Evolutionary conservation across 2,797 vertebrate species (phyloP).

Genomic region (Artibeus lituratus): DNA sequence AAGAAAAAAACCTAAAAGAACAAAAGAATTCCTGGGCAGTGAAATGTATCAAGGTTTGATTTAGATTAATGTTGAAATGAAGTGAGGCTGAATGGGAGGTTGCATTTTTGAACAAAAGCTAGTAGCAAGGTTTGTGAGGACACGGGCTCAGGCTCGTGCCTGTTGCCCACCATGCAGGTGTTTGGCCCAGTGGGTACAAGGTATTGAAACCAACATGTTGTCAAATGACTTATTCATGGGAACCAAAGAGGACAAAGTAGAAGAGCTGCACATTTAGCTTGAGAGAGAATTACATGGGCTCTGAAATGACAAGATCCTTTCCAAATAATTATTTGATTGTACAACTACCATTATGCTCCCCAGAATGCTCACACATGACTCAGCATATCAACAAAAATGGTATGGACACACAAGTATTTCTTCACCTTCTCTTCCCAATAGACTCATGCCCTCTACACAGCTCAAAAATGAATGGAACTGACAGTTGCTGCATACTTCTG

Average conservation of each 20-base stretch:
- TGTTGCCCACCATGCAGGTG: neutral
- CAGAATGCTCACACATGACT: neutral
- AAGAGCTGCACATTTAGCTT: neutral
- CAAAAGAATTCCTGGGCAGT: neutral
- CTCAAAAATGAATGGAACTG: neutral
- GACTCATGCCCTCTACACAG: neutral
- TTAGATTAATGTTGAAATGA: neutral
- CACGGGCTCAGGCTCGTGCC: neutral
- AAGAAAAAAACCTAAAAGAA: neutral
- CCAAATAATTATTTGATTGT: neutral
- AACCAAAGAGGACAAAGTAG: neutral
- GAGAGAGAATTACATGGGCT: neutral
- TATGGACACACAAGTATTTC: fast-evolving
- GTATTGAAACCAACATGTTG: neutral
- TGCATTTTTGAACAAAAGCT: neutral
- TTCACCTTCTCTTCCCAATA: neutral
- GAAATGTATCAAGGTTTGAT: neutral
- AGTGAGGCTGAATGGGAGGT: neutral
- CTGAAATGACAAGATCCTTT: neutral
- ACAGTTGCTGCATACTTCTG: neutral
- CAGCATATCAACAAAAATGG: neutral
- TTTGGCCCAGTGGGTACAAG: neutral
- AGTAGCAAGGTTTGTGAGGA: no score
- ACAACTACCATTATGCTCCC: neutral
- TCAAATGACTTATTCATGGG: neutral